Percentiles rank a stretch among this genome's conserved stretches.
These are phyloP conservation scores for Misgurnus mizolepis DNA, from an alignment of 2,113 vertebrate genomes.

Conservation along the genomic window DNA sequence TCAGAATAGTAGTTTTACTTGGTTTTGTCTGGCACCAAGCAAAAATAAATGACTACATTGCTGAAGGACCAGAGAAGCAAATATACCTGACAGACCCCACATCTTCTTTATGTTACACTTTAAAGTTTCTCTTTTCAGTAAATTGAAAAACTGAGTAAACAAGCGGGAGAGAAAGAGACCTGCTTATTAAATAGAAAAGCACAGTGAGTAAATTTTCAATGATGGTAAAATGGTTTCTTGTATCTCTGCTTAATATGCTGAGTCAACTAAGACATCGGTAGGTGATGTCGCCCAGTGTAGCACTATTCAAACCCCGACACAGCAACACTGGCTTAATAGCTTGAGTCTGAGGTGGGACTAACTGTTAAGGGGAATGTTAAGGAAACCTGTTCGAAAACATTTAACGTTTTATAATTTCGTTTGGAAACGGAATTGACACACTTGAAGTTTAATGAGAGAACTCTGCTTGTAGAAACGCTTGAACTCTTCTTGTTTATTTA, in stretches of 20 bases:
- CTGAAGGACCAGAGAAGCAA: conserved; percentile 7
- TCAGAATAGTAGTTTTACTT: no score
- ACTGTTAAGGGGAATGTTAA: no score
- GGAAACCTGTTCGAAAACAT: no score
- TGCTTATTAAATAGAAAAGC: neutral
- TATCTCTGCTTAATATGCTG: no score
- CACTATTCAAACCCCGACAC: no score
- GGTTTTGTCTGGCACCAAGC: neutral
- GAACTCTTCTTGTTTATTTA: conserved; percentile 37
- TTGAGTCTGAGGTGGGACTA: no score
- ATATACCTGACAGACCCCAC: neutral
- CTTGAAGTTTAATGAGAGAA: conserved; percentile 16
- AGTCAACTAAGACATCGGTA: no score
- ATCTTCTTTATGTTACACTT: conserved; percentile 9
- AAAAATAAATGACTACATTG: conserved; percentile 11
- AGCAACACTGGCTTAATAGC: no score
- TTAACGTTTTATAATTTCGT: no score
- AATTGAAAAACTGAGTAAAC: conserved; percentile 15
- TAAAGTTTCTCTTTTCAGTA: neutral
- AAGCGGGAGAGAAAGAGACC: conserved; percentile 1
- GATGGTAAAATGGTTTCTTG: no score
- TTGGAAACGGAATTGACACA: neutral
- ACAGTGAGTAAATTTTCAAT: neutral
- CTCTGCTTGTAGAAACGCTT: conserved; percentile 26
- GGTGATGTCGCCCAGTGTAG: no score